These are phyloP conservation scores for Enteromius afrohamiltoni DNA, from an alignment of 2,797 vertebrate genomes.

Conservation along the genomic window DNA sequence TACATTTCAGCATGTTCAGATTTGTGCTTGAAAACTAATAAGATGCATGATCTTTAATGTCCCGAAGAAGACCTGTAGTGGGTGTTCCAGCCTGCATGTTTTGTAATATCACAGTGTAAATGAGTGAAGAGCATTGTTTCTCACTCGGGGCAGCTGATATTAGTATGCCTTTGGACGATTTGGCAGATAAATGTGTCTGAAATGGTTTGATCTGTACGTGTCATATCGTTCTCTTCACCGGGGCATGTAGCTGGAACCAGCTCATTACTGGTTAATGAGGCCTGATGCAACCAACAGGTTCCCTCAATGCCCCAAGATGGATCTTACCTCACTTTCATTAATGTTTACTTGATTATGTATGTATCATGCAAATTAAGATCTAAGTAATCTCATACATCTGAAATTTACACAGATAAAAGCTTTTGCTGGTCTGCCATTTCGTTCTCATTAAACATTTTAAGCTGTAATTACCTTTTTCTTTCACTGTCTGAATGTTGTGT, in stretches of 20 bases:
- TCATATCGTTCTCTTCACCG: conserved; percentile 41
- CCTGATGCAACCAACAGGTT: conserved; percentile 52
- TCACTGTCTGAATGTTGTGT: conserved; percentile 61
- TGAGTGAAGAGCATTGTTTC: neutral
- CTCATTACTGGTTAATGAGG: conserved; percentile 61
- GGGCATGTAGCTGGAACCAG: conserved; percentile 44
- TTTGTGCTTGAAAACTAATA: neutral
- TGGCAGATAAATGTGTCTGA: conserved; percentile 40
- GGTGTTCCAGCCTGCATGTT: conserved; percentile 4
- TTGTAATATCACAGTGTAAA: conserved; percentile 18
- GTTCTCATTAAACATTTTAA: conserved; percentile 71
- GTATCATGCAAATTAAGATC: conserved; percentile 77
- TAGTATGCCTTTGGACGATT: conserved; percentile 30
- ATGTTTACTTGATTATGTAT: conserved; percentile 79
- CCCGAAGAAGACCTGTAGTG: conserved; percentile 1
- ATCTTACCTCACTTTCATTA: conserved; percentile 69
- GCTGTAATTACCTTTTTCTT: conserved; percentile 72
- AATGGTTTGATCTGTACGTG: conserved; percentile 40
- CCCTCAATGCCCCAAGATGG: conserved; percentile 57
- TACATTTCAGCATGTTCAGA: neutral
- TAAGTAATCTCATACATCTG: conserved; percentile 75
- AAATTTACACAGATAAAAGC: conserved; percentile 72
- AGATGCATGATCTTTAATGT: neutral
- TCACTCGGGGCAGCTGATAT: conserved; percentile 15
- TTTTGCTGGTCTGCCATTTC: conserved; percentile 70